A percentile compares a stretch with the other conserved stretches of the same genome.
Evolutionary conservation across 2,797 vertebrate genomes (phyloP).

Genomic region (Gymnodraco acuticeps): DNA sequence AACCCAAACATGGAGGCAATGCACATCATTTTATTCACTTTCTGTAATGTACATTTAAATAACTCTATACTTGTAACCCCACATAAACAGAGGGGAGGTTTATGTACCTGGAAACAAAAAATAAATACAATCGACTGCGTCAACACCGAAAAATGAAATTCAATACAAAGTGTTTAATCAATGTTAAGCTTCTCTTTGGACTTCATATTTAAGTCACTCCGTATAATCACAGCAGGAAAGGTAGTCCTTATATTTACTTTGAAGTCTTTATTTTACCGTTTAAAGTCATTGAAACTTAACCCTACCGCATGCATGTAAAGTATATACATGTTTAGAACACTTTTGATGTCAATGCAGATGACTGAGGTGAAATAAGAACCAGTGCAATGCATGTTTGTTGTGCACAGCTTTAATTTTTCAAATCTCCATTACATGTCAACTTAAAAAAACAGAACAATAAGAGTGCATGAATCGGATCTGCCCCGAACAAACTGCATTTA

Average conservation of each 20-base stretch:
- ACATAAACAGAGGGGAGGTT: no score
- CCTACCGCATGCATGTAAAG: conserved; percentile 45
- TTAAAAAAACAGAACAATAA: conserved; percentile 54
- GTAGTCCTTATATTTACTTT: conserved; percentile 34
- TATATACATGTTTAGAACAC: conserved; percentile 55
- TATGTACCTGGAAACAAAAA: no score
- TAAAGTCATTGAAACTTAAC: conserved; percentile 47
- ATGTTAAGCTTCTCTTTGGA: neutral
- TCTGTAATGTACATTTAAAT: no score
- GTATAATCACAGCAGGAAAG: conserved; percentile 13
- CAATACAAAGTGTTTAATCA: no score
- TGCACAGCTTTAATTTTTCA: conserved; percentile 80
- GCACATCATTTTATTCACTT: no score
- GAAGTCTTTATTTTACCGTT: conserved; percentile 70
- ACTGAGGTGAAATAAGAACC: conserved; percentile 18
- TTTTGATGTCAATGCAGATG: conserved; percentile 27
- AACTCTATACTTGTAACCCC: no score
- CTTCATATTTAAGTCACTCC: neutral
- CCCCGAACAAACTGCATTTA: conserved; percentile 6
- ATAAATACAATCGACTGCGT: no score
- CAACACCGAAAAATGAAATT: no score
- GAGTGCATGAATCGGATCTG: conserved; percentile 31
- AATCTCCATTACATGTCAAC: conserved; percentile 69
- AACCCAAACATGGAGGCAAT: no score
- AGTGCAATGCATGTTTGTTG: conserved; percentile 65